Evolutionary conservation across 1,140 invertebrate genomes (phyloP), one percentile per base, ranked within the genome.

Genomic region (Euglossa dilemma): DNA sequence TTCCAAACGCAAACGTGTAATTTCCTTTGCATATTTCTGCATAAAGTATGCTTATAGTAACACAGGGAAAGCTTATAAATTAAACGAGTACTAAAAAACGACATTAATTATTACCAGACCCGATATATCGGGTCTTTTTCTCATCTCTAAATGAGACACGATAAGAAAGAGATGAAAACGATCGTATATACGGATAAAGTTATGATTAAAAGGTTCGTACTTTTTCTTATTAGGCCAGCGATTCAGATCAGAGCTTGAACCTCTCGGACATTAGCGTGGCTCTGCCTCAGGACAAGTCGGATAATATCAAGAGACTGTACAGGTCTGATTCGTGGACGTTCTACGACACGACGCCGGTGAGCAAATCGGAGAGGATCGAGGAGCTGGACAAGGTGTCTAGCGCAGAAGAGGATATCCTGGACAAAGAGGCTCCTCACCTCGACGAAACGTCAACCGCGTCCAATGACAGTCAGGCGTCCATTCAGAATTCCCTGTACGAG

Each of bases 241-340:
- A 95, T 85, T 94, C 94, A 0, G 93, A 94, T 67, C 92, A 92
- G 76, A 94, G 93, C 86, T 89, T 92, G 23, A 93, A 90, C 43
- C 80, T 86, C 6, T 93, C 90, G 0, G 91, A 92, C 25, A 74
- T 89, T 2, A 87, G 90, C 16, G 84, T 85, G 57, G 69, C 43
- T n/a, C 36, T 73, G 0, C 50, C 75, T 0, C 57, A 56, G 2
- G 87, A 86, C 47, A 84, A 89, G 85, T 75, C 75, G 52, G 89
- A 90, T 45, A 28, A 5, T 28, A 43, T 71, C 6, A 91, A 86
- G 77, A 86, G 89, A 85, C 81, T 95, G 8, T 93, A 93, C 9
- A 89, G 95, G 59, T 95, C 95, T 3, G 94, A 94, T 61, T 96
- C 95, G 0, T 96, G 95, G 95, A 95, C 92, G 7, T 95, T 95